A percentile compares a stretch with the other conserved stretches of the same genome.
These are phyloP conservation scores for Perdita meconis DNA, from an alignment of 2,888 invertebrate species.

Conservation along the genomic window DNA sequence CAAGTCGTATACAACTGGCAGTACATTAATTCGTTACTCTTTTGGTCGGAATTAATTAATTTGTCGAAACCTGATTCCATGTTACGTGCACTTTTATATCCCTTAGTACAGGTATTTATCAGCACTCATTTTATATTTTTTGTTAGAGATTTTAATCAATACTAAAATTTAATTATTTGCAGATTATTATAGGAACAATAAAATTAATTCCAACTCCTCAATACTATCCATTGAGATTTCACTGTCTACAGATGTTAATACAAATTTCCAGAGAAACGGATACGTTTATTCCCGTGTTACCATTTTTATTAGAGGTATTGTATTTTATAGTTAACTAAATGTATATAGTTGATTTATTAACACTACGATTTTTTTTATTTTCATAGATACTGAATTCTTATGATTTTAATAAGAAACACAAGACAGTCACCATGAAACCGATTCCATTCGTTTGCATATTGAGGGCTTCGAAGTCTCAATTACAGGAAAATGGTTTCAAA, in stretches of 20 bases:
- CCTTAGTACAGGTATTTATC: conserved; percentile 90
- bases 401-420: conserved; percentile 94
- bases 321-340: too few species aligned
- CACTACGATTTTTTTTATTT: too few species aligned
- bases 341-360: too few species aligned
- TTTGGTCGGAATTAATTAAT: conserved; percentile 94
- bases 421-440: conserved; percentile 94
- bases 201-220: conserved; percentile 95
- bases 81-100: conserved; percentile 93
- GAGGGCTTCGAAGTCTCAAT: conserved; percentile 93
- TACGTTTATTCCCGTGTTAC: conserved; percentile 94
- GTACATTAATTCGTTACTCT: conserved; percentile 94
- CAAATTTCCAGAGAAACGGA: conserved; percentile 91
- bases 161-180: conserved; percentile 57
- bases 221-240: conserved; percentile 97
- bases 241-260: conserved; percentile 93
- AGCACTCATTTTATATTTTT: background rate
- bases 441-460: conserved; percentile 93
- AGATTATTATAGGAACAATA: conserved; percentile 93
- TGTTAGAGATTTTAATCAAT: too few species aligned
- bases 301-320: conserved; percentile 93
- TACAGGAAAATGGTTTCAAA: conserved; percentile 94
- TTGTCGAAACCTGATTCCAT: conserved; percentile 88
- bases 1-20: conserved; percentile 99
- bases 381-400: conserved; percentile 90